A percentile compares a stretch with the other conserved stretches of the same genome.
Evolutionary conservation across 2,113 vertebrate genomes (phyloP).

Genomic region (Bos indicus): DNA sequence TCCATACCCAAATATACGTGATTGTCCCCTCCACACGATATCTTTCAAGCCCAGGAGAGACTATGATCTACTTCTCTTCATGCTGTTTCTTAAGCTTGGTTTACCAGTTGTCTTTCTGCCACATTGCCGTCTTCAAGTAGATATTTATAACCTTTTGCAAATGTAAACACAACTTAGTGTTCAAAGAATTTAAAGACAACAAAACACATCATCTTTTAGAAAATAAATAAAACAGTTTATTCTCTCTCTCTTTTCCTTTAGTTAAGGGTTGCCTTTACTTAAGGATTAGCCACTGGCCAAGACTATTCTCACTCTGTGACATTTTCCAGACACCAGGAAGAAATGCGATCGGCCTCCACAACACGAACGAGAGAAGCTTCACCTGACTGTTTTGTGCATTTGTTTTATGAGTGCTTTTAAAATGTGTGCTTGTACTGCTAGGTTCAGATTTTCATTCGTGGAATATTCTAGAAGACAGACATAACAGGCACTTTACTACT

Average conservation of each 20-base stretch:
- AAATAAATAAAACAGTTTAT: background rate
- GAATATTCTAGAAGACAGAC: background rate
- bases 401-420: background rate
- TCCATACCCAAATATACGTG: background rate
- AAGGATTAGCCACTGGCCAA: background rate
- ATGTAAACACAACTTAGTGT: background rate
- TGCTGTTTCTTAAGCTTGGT: background rate
- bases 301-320: background rate
- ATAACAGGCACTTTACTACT: background rate
- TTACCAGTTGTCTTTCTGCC: background rate
- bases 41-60: background rate
- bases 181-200: background rate
- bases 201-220: background rate
- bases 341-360: accelerated
- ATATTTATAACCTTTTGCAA: background rate
- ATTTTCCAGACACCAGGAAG: background rate
- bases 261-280: background rate
- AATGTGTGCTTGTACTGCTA: background rate
- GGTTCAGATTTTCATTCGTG: background rate
- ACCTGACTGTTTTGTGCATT: background rate
- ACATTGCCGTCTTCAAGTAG: background rate
- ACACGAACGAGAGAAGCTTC: background rate
- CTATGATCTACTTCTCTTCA: background rate
- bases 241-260: background rate
- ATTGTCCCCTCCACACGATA: background rate